These are phyloP conservation scores for Gryllus longicercus DNA, from an alignment of 2,888 invertebrate species.

Conservation along the genomic window DNA sequence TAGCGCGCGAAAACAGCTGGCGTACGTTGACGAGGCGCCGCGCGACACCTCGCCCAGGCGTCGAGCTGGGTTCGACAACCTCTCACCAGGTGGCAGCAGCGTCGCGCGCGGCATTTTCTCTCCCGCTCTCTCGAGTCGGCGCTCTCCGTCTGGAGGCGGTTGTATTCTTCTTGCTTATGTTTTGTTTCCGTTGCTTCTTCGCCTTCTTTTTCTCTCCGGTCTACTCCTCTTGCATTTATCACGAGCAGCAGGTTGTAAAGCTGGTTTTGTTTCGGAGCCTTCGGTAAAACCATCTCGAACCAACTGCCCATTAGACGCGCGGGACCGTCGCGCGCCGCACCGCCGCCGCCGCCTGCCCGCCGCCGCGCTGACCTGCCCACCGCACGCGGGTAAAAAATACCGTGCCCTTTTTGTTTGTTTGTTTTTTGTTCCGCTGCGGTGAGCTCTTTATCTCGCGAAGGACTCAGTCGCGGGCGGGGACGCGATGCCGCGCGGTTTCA, in stretches of 20 bases:
- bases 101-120: not conserved
- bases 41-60: not conserved
- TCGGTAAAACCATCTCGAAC: constrained; percentile 11
- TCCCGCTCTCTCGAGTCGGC: not conserved
- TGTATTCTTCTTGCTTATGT: constrained; percentile 17
- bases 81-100: not conserved
- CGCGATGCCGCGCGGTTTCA: too few relatives aligned
- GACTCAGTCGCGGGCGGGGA: too few relatives aligned
- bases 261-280: constrained; percentile 6
- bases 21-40: too few relatives aligned
- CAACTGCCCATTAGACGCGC: not conserved
- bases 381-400: not conserved
- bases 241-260: constrained; percentile 17
- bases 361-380: too few relatives aligned
- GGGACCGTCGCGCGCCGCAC: not conserved
- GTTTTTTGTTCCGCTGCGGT: too few relatives aligned
- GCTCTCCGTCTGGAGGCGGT: not conserved
- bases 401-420: too few relatives aligned
- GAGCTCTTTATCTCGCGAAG: too few relatives aligned
- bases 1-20: not conserved
- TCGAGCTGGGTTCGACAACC: not conserved
- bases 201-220: not conserved
- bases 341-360: not conserved
- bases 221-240: not conserved
- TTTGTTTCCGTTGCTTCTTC: constrained; percentile 3